These are phyloP conservation scores for Lytechinus variegatus DNA, from an alignment of 35 echinoderm and acorn worm species.

Conservation along the genomic window DNA sequence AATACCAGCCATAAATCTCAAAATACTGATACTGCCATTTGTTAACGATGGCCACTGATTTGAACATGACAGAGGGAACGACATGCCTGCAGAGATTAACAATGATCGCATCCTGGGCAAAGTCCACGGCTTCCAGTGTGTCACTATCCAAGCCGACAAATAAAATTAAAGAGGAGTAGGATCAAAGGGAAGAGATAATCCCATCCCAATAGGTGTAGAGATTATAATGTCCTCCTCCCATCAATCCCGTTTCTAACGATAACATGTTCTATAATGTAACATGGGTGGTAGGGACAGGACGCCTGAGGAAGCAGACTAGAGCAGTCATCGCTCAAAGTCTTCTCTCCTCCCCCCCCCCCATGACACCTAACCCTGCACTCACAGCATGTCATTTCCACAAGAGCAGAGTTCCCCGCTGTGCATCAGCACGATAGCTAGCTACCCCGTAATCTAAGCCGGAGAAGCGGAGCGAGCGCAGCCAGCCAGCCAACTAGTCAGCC, in stretches of 20 bases:
- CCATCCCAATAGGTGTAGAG: background rate
- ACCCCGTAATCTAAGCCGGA: slow-evolving; percentile 43
- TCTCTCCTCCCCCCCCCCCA: background rate
- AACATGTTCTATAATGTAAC: background rate
- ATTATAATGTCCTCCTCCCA: background rate
- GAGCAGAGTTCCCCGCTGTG: slow-evolving; percentile 46
- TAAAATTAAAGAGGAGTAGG: background rate
- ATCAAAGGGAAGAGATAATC: background rate
- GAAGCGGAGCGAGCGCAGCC: background rate
- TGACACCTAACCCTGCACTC: slow-evolving; percentile 51
- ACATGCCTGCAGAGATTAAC: background rate
- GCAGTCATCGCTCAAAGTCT: background rate
- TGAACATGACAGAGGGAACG: background rate
- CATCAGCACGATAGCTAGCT: slow-evolving; percentile 44
- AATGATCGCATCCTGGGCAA: background rate
- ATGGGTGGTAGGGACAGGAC: background rate
- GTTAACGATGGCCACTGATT: slow-evolving; percentile 9
- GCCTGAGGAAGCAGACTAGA: background rate
- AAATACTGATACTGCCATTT: slow-evolving; percentile 15
- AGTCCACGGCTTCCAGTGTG: background rate
- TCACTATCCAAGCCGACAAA: background rate
- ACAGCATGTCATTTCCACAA: slow-evolving; percentile 63
- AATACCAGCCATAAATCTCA: slow-evolving; percentile 4
- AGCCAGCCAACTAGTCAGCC: background rate
- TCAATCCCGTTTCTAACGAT: background rate